A percentile compares a stretch with the other conserved stretches of the same genome.
Conservation (phyloP, 1,140 invertebrate genomes). For the Micrasema longulum region DNA sequence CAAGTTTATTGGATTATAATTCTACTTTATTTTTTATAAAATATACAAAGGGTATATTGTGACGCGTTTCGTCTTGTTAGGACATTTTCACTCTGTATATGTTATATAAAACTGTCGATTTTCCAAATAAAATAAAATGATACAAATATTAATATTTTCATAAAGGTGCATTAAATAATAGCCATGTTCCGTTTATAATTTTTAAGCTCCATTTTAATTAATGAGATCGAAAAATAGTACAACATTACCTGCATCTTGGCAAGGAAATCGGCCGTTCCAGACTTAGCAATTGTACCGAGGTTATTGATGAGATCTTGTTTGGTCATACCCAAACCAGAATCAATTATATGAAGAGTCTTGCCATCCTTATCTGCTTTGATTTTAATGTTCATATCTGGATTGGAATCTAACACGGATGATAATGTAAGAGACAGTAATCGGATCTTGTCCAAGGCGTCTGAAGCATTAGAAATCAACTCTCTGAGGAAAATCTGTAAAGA, state of each 20-base stretch:
- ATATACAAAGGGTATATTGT: no score
- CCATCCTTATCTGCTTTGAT: slow-evolving; percentile 98
- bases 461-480: slow-evolving; percentile 97
- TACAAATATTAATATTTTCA: no score
- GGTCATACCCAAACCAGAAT: slow-evolving; percentile 99
- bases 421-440: slow-evolving; percentile 93
- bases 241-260: slow-evolving; percentile 89
- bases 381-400: slow-evolving; percentile 88
- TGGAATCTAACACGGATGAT: slow-evolving; percentile 79
- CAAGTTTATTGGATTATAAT: no score
- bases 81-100: no score
- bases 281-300: slow-evolving; percentile 99
- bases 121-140: no score
- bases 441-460: slow-evolving; percentile 96
- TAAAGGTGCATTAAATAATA: no score
- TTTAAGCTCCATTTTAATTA: no score
- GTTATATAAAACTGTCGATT: no score
- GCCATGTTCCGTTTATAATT: no score
- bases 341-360: slow-evolving; percentile 93
- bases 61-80: no score
- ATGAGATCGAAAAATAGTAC: not conserved
- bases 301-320: slow-evolving; percentile 95
- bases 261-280: slow-evolving; percentile 98
- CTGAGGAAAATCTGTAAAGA: slow-evolving; percentile 89
- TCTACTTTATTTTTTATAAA: no score